phyloP scores from a whole-genome alignment of 1,140 invertebrate species.

The Neodiprion virginianus region DNA sequence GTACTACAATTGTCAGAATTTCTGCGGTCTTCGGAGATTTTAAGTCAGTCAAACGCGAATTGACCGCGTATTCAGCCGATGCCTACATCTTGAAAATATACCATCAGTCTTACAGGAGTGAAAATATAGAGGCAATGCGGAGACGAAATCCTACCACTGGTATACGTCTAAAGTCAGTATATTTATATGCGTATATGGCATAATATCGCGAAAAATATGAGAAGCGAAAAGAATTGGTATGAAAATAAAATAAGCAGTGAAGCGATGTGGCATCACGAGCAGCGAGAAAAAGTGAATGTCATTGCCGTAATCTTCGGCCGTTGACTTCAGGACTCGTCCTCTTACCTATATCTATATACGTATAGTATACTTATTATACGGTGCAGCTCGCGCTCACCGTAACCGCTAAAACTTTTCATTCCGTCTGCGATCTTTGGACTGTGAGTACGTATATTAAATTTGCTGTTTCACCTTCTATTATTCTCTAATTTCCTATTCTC shows the following conservation, averaged over 20 bases:
- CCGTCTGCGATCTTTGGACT: slow-evolving; percentile 7
- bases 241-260: slow-evolving; percentile 26
- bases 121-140: background rate
- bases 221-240: slow-evolving; percentile 13
- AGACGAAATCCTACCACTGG: too few species aligned
- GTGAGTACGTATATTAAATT: background rate
- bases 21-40: too few species aligned
- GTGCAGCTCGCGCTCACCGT: slow-evolving; percentile 32
- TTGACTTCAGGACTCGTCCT: slow-evolving; percentile 57
- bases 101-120: background rate
- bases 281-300: slow-evolving; percentile 63
- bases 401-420: slow-evolving; percentile 23
- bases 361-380: background rate
- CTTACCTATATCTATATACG: slow-evolving; percentile 36
- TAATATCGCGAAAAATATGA: too few species aligned
- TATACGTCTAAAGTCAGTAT: too few species aligned
- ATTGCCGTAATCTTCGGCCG: slow-evolving; percentile 64
- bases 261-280: slow-evolving; percentile 40
- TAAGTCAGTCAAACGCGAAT: too few species aligned
- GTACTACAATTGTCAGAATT: too few species aligned
- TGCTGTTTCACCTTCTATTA: too few species aligned
- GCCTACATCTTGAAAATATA: too few species aligned
- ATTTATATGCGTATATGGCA: too few species aligned
- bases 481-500: too few species aligned
- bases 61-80: too few species aligned